Conservation (phyloP, 2,113 vertebrate genomes). For the Varanus komodoensis region DNA sequence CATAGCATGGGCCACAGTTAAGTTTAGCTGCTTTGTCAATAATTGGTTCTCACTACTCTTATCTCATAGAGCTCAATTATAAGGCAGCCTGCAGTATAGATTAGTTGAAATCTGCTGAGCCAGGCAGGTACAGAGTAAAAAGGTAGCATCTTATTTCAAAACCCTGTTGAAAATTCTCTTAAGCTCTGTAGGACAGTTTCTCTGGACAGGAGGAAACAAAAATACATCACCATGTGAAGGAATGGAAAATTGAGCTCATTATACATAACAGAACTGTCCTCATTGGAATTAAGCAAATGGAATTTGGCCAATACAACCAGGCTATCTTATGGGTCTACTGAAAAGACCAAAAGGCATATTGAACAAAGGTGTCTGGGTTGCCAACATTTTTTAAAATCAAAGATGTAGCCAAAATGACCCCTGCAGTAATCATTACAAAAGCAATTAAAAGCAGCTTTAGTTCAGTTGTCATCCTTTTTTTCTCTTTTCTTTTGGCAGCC, state of each 20-base stretch:
- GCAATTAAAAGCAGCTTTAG: not conserved
- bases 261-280: not conserved
- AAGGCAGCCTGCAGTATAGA: not conserved
- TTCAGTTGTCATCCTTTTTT: not conserved
- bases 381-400: not conserved
- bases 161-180: not conserved
- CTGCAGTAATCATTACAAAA: not conserved
- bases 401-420: not conserved
- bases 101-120: not conserved
- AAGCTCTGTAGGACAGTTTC: not conserved
- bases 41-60: not conserved
- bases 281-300: conserved; percentile 3
- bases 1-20: not conserved
- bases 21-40: not conserved
- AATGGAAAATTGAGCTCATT: not conserved
- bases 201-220: not conserved
- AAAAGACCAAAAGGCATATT: not conserved
- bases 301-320: not conserved
- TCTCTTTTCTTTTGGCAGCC: not conserved
- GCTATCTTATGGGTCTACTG: not conserved
- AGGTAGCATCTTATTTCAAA: not conserved
- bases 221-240: not conserved
- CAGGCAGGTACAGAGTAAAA: not conserved
- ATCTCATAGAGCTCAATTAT: not conserved
- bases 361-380: not conserved